Percentiles rank a stretch among this genome's conserved stretches.
Conservation (phyloP, 1,140 invertebrate genomes). For the Coenobita brevimanus region DNA sequence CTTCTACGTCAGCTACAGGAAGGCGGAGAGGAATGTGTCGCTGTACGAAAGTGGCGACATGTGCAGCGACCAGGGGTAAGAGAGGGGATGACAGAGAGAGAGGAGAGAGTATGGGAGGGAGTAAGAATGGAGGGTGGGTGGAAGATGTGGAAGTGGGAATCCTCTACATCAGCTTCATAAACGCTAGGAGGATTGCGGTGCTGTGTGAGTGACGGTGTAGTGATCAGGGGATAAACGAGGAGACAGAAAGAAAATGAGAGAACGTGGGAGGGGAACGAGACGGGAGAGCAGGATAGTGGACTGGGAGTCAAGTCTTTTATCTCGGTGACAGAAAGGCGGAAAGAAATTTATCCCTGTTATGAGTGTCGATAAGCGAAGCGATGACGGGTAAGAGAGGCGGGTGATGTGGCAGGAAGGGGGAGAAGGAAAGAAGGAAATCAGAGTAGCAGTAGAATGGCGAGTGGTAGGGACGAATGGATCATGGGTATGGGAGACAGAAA, state of each 20-base stretch:
- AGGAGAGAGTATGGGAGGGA: neutral
- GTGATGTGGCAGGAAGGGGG: too few relatives aligned
- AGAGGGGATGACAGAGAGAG: neutral
- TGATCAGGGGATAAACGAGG: neutral
- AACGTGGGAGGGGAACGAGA: too few relatives aligned
- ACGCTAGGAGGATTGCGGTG: too few relatives aligned
- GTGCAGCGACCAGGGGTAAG: slow-evolving; percentile 58
- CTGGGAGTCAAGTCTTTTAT: neutral
- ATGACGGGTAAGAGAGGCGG: neutral
- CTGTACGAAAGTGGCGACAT: slow-evolving; percentile 57
- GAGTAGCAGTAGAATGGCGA: too few relatives aligned
- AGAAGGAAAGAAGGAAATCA: neutral
- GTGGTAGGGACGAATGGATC: too few relatives aligned
- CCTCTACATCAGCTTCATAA: too few relatives aligned
- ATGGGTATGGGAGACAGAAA: too few relatives aligned
- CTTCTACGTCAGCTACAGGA: slow-evolving; percentile 60
- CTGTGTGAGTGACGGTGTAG: neutral
- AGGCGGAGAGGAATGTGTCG: slow-evolving; percentile 47
- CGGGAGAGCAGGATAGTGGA: neutral
- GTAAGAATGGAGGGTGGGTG: neutral
- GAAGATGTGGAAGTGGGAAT: too few relatives aligned
- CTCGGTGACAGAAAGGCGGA: too few relatives aligned
- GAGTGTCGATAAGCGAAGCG: too few relatives aligned
- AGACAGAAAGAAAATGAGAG: too few relatives aligned
- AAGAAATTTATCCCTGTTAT: too few relatives aligned